These are phyloP conservation scores for Melanerpes formicivorus DNA, from an alignment of 2,113 vertebrate genomes.

Conservation along the genomic window DNA sequence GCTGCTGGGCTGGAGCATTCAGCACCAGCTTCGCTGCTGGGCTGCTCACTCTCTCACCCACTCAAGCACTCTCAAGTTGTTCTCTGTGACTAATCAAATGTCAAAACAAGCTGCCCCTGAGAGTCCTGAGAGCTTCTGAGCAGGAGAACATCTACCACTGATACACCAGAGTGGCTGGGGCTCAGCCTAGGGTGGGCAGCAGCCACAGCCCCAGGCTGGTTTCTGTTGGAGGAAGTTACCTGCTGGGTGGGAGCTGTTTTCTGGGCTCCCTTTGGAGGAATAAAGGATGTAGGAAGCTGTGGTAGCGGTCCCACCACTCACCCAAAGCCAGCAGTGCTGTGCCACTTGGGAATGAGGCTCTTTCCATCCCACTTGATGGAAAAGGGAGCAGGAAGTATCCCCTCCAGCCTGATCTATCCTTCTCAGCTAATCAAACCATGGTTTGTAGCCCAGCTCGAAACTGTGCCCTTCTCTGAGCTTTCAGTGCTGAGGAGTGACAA, in stretches of 20 bases:
- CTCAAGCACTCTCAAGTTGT: constrained; percentile 57
- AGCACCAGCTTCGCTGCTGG: not conserved
- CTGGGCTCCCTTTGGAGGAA: not conserved
- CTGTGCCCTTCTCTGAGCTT: fast-evolving
- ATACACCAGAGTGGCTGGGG: not conserved
- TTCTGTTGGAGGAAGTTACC: not conserved
- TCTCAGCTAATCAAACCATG: fast-evolving
- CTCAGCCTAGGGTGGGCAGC: not conserved
- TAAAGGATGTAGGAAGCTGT: fast-evolving
- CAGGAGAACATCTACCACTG: constrained; percentile 27
- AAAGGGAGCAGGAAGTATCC: not conserved
- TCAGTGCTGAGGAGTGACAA: fast-evolving
- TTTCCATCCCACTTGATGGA: fast-evolving
- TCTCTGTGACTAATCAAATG: constrained; percentile 73
- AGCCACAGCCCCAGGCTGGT: not conserved
- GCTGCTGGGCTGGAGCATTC: constrained; percentile 25
- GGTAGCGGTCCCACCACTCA: fast-evolving
- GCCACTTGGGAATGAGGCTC: not conserved
- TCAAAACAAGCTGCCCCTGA: constrained; percentile 61
- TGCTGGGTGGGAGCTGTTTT: not conserved
- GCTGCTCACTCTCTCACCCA: not conserved
- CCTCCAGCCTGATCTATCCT: not conserved
- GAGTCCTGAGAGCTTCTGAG: constrained; percentile 55
- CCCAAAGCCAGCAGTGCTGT: not conserved
- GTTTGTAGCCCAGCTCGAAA: not conserved